A percentile compares a stretch with the other conserved stretches of the same genome.
Conservation (phyloP, 1,140 invertebrate species). For the Vanessa tameamea region DNA sequence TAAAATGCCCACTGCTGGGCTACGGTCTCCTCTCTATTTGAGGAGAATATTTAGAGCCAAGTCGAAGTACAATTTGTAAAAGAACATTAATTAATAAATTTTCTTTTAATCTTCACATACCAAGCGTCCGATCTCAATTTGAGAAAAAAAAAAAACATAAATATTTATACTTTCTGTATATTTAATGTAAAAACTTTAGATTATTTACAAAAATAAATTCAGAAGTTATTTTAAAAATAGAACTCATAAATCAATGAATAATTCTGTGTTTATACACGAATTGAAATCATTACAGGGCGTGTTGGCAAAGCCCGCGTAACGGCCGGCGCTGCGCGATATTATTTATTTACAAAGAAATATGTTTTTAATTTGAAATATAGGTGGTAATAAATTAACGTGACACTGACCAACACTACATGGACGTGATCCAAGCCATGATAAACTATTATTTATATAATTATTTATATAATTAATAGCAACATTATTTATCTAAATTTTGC, state of each 20-base stretch:
- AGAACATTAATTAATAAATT: too few species aligned
- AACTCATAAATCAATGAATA: constrained; percentile 1
- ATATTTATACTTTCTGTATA: too few species aligned
- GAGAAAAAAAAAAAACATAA: too few species aligned
- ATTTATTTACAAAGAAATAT: constrained; percentile 41
- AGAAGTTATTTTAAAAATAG: not conserved
- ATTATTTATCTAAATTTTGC: constrained; percentile 42
- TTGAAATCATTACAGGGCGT: not conserved
- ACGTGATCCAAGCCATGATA: constrained; percentile 50
- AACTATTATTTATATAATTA: constrained; percentile 41
- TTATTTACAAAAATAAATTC: too few species aligned
- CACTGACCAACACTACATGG: constrained; percentile 40
- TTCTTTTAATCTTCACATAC: too few species aligned
- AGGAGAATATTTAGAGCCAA: too few species aligned
- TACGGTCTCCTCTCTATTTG: too few species aligned
- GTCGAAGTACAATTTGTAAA: too few species aligned
- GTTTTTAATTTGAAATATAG: constrained; percentile 43
- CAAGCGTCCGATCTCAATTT: too few species aligned
- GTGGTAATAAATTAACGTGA: constrained; percentile 39
- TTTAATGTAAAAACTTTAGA: too few species aligned
- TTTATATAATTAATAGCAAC: constrained; percentile 38
- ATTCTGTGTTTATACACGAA: constrained; percentile 1
- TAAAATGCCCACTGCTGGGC: not conserved
- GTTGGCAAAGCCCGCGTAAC: constrained; percentile 27
- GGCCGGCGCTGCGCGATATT: constrained; percentile 27